Evolutionary conservation across 1,140 invertebrate genomes (phyloP).

Genomic region (Drosophila repleta): DNA sequence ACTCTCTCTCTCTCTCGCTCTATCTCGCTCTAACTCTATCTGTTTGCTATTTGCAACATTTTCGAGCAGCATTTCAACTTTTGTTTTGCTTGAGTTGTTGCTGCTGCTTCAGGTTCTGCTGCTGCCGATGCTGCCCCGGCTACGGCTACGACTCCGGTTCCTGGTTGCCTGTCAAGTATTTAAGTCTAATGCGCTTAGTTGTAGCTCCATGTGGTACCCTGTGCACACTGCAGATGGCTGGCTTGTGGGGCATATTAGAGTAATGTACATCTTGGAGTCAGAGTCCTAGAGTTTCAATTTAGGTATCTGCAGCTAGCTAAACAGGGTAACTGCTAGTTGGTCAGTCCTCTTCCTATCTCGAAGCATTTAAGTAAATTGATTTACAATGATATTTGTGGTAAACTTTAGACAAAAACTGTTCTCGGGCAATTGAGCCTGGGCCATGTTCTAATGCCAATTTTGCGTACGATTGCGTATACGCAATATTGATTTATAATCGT

Average conservation of each 20-base stretch:
- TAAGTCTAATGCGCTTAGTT: slow-evolving; percentile 74
- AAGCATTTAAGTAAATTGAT: slow-evolving; percentile 65
- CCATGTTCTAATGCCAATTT: background rate
- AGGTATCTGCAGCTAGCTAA: too few relatives aligned
- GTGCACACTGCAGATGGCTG: background rate
- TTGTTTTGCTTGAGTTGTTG: slow-evolving; percentile 38
- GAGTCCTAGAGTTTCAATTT: too few relatives aligned
- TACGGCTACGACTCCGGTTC: background rate
- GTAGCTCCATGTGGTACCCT: slow-evolving; percentile 16
- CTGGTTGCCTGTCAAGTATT: slow-evolving; percentile 54
- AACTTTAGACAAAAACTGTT: slow-evolving; percentile 57
- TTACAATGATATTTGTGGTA: slow-evolving; percentile 67
- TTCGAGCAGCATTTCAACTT: slow-evolving; percentile 60
- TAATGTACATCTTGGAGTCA: background rate
- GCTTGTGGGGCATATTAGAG: background rate
- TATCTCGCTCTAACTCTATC: background rate
- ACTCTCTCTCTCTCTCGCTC: background rate
- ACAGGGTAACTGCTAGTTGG: background rate
- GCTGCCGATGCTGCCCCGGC: slow-evolving; percentile 12
- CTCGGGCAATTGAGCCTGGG: slow-evolving; percentile 54
- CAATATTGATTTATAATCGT: slow-evolving; percentile 38
- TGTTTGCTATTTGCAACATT: slow-evolving; percentile 41
- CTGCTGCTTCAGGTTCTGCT: slow-evolving; percentile 19
- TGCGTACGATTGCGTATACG: slow-evolving; percentile 37
- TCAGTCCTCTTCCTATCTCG: background rate